These are phyloP conservation scores for Agrochola lychnidis DNA, from an alignment of 2,888 invertebrate genomes.

Conservation along the genomic window DNA sequence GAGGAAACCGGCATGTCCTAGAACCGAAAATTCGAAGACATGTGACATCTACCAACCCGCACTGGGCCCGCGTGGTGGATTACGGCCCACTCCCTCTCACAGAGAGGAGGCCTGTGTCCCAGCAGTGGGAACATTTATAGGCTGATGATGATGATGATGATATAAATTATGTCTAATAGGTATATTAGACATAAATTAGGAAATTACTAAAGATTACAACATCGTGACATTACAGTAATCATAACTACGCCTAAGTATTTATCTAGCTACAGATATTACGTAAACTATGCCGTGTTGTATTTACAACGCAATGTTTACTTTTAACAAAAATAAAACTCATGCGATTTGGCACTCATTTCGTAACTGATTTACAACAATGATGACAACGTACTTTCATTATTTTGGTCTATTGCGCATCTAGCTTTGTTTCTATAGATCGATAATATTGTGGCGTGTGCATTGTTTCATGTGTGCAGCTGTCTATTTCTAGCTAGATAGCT, in stretches of 20 bases:
- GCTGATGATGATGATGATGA: too few relatives aligned
- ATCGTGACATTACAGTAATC: constrained; percentile 3
- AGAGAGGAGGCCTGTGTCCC: too few relatives aligned
- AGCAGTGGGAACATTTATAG: too few relatives aligned
- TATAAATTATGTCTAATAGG: too few relatives aligned
- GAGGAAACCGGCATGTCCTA: too few relatives aligned
- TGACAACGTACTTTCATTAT: not conserved
- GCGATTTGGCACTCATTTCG: constrained; percentile 65
- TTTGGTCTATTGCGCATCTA: constrained; percentile 17
- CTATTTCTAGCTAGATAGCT: not conserved
- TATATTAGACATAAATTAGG: too few relatives aligned
- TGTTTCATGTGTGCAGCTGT: not conserved
- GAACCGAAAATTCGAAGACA: too few relatives aligned
- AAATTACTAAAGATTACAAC: constrained; percentile 13
- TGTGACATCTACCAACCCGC: too few relatives aligned
- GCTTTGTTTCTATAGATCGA: not conserved
- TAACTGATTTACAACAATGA: constrained; percentile 22
- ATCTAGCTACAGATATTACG: constrained; percentile 28
- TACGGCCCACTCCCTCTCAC: too few relatives aligned
- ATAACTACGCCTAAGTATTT: constrained; percentile 19
- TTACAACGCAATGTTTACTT: constrained; percentile 29
- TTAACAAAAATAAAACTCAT: constrained; percentile 46
- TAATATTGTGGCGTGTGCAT: not conserved
- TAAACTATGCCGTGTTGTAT: constrained; percentile 55
- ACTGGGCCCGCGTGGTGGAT: too few relatives aligned